Base-by-base conservation (phyloP, 2,888 invertebrate genomes). In the Heliconius ethilla region DNA sequence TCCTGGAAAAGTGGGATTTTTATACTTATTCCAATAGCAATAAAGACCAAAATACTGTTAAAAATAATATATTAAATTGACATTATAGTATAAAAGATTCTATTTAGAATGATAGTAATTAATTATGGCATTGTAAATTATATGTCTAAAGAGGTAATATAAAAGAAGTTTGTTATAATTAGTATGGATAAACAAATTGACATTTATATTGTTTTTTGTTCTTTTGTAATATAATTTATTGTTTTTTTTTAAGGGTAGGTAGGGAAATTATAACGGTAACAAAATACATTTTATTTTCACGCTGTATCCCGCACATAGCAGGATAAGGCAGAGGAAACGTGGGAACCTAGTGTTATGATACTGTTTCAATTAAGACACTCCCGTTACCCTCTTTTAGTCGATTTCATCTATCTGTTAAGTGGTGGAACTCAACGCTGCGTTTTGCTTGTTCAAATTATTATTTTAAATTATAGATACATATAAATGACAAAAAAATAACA, bases 21-120 rank as follows among this genome's bases (percentile, higher is more conserved):
- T n/a, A 72, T 22, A 33, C 70, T 75, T 78, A 78, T 67, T 1
- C 3, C n/a, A 1, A 9, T 65, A 11, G n/a, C 22, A 4, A 62
- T 75, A 75, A 78, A 29, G 70, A 66, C 9, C 9, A 70, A 65
- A 70, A 40, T 33, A 6, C 33, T 13, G n/a, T 72, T 59, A 11
- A n/a, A 33, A 29, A 29, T 22, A 33, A 33, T 22, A 55, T 33
- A 33, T 72, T 29, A 55, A 45, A 70, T 51, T 70, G 51, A 15
- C 18, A 33, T 59, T 55, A 29, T 15, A 11, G 15, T 70, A 51
- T 29, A 33, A 55, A 70, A 29, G n/a, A 29, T 10, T 29, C 29
- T 51, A 55, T 29, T 51, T 70, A 55, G 22, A 55, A n/a, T 29
- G 70, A 27, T 51, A 29, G 45, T 25, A 70, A 27, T 70, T 70